A percentile compares a stretch with the other conserved stretches of the same genome.
Evolutionary conservation across 2,113 vertebrate species (phyloP).

Genomic region (zebrafish (Danio rerio)): DNA sequence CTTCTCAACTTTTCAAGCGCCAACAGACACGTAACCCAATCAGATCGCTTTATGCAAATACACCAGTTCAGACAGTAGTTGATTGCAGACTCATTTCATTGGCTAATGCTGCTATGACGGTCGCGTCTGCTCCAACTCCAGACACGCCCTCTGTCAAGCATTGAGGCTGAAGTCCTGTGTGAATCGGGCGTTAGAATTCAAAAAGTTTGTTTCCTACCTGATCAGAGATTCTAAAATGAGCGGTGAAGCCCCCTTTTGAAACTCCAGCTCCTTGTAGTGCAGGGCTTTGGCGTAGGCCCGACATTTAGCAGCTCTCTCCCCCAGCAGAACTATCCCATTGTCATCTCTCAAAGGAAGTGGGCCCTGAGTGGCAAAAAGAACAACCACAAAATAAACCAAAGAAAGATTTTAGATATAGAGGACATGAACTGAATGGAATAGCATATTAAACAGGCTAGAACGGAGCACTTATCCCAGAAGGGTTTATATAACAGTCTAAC

Average conservation of each 20-base stretch:
- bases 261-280: constrained; percentile 99
- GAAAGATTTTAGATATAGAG: neutral
- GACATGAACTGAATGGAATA: neutral
- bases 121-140: too few species aligned
- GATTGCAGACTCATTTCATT: too few species aligned
- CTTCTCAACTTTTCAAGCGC: too few species aligned
- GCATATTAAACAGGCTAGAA: neutral
- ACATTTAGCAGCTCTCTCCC: constrained; percentile 95
- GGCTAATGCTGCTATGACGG: too few species aligned
- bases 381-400: neutral
- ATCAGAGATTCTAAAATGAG: constrained; percentile 97
- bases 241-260: constrained; percentile 93
- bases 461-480: neutral
- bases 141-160: too few species aligned
- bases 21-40: too few species aligned
- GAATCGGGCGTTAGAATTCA: too few species aligned
- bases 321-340: constrained; percentile 95
- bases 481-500: constrained; percentile 22
- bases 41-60: too few species aligned
- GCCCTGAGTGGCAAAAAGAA: constrained; percentile 75
- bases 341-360: constrained; percentile 94
- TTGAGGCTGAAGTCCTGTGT: too few species aligned
- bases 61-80: too few species aligned
- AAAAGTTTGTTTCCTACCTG: constrained; percentile 83
- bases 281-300: constrained; percentile 96